Evolutionary conservation across 1,140 invertebrate species (phyloP), one percentile per base, ranked within the genome.

Genomic region (Temnothorax nylanderi): DNA sequence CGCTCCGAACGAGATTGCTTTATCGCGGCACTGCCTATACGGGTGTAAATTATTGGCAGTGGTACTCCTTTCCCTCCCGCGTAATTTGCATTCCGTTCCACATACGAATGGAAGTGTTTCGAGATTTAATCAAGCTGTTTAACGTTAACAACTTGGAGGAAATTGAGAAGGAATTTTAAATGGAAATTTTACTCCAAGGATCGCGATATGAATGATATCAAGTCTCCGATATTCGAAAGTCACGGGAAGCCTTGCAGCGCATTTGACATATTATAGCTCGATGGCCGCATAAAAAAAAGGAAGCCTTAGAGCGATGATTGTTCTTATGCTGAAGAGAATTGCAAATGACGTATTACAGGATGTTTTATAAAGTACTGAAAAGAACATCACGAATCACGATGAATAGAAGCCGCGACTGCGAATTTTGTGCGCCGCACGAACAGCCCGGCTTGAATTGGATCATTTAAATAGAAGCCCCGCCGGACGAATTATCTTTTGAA

Each of bases 1-100:
- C 60, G 69, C 21, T 21, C 13, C 69, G 54, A 47, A 58, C 78
- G 65, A 60, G 80, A 72, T 82, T 60, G 80, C 80, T 58, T 18
- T 47, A 44, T 10, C n/a, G 60, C 3, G 44, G 7, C 41, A 3
- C 18, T 62, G 58, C 21, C 32, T 18, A 37, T 18, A 26, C 74
- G 56, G 56, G 26, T 37, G 54, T 11, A 41, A 72, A 47, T 72
- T 41, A 74, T 69, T 18, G 7, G 26, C 51, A 26, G 13, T 5
- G 54, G 11, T 21, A 51, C 41, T 54, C 44, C 44, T 76, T 11
- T 11, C 64, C 37, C 11, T 5, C 65, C 34, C 49, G 65, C 51
- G 37, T 71, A 44, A 81, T 81, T 54, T 56, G 34, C 47, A 26
- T 41, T 54, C 34, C 34, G n/a, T 32, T 10, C 58, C 13, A n/a